Conservation (phyloP, 2,113 vertebrate genomes). For the Mus musculus region GRCm39 chr16:38924501-38925000, state of each 20-base stretch:
- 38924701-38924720: conserved; percentile 72
- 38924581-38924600: conserved; percentile 80
- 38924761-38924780: conserved; percentile 77
- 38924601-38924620: conserved; percentile 84
- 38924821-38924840: background rate
- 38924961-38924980: background rate
- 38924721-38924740: conserved; percentile 79
- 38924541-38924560: conserved; percentile 86
- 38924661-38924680: conserved; percentile 81
- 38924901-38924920: background rate
- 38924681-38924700: conserved; percentile 83
- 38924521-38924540: conserved; percentile 84
- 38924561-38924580: conserved; percentile 79
- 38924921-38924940: background rate
- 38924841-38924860: background rate
- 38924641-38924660: conserved; percentile 82
- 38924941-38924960: no score
- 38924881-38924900: background rate
- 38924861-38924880: background rate
- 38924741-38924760: conserved; percentile 81
- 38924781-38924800: conserved; percentile 78
- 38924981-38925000: background rate
- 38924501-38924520: conserved; percentile 81
- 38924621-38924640: conserved; percentile 85
- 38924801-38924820: conserved; percentile 63